Evolutionary conservation across 2,888 invertebrate genomes (phyloP).

Genomic region (Ochropleura plecta): DNA sequence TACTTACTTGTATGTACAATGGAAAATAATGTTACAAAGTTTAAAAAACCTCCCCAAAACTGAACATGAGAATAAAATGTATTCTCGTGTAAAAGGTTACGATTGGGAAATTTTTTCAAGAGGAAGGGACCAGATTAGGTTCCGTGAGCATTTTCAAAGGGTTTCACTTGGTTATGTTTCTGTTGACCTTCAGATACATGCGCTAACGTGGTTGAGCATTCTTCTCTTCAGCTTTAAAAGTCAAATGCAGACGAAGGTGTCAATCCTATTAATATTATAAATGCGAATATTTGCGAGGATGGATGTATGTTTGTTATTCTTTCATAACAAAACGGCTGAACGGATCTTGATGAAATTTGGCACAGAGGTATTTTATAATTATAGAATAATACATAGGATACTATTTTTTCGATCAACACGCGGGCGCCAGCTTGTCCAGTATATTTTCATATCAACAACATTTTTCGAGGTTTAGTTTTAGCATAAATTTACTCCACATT

Average conservation of each 20-base stretch:
- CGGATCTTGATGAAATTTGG: too few relatives aligned
- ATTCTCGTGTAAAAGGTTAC: not conserved
- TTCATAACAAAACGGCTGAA: too few relatives aligned
- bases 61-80: not conserved
- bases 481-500: not conserved
- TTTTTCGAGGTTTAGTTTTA: not conserved
- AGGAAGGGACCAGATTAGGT: not conserved
- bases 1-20: not conserved
- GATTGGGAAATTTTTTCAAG: slow-evolving; percentile 8
- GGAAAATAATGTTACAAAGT: not conserved
- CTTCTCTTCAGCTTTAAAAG: not conserved
- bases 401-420: too few relatives aligned
- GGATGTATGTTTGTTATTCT: too few relatives aligned
- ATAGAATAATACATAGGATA: too few relatives aligned
- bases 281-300: too few relatives aligned
- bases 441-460: too few relatives aligned
- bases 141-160: slow-evolving; percentile 1
- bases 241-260: not conserved
- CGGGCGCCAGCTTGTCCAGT: too few relatives aligned
- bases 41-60: not conserved
- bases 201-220: not conserved
- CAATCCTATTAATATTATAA: too few relatives aligned
- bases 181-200: slow-evolving; percentile 5
- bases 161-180: slow-evolving; percentile 5
- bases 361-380: too few relatives aligned